Conservation (phyloP, 2,888 invertebrate genomes). For the Tuta absoluta region DNA sequence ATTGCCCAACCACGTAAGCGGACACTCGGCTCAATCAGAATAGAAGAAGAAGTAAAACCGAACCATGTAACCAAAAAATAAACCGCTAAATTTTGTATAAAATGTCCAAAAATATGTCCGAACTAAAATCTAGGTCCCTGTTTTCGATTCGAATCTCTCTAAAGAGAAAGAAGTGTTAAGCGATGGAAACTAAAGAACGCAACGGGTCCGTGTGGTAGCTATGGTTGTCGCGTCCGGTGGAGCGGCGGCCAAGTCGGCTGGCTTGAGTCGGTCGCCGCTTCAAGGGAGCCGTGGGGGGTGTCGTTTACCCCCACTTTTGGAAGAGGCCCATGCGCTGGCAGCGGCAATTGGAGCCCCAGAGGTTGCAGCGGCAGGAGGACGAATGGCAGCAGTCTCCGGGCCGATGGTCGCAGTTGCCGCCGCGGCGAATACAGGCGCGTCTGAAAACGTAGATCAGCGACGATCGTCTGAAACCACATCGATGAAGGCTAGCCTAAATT, state of each 20-base stretch:
- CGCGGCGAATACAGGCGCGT: constrained; percentile 90
- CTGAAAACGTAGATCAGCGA: constrained; percentile 93
- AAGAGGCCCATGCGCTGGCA: constrained; percentile 94
- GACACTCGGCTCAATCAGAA: constrained; percentile 72
- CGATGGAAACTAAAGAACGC: constrained; percentile 53
- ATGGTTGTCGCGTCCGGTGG: constrained; percentile 67
- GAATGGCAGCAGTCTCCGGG: constrained; percentile 93
- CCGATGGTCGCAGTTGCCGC: constrained; percentile 91
- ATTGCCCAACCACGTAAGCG: constrained; percentile 85
- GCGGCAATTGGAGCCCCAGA: constrained; percentile 94
- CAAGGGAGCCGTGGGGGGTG: constrained; percentile 48
- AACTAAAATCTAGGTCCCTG: constrained; percentile 78
- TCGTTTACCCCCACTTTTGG: constrained; percentile 89
- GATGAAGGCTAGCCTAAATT: constrained; percentile 74
- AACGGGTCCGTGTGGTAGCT: constrained; percentile 71
- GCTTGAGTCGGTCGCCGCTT: constrained; percentile 66
- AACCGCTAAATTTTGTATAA: constrained; percentile 59
- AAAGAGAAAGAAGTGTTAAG: constrained; percentile 45
- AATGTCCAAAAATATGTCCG: constrained; percentile 74
- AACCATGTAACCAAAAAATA: constrained; percentile 28
- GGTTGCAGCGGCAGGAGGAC: constrained; percentile 92
- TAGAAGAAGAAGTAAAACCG: constrained; percentile 44
- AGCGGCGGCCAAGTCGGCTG: constrained; percentile 74
- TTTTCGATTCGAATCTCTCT: constrained; percentile 63
- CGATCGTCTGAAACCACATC: constrained; percentile 89